phyloP scores from a whole-genome alignment of 2,888 invertebrate species.

The Hirtodrosophila duncani region DNA sequence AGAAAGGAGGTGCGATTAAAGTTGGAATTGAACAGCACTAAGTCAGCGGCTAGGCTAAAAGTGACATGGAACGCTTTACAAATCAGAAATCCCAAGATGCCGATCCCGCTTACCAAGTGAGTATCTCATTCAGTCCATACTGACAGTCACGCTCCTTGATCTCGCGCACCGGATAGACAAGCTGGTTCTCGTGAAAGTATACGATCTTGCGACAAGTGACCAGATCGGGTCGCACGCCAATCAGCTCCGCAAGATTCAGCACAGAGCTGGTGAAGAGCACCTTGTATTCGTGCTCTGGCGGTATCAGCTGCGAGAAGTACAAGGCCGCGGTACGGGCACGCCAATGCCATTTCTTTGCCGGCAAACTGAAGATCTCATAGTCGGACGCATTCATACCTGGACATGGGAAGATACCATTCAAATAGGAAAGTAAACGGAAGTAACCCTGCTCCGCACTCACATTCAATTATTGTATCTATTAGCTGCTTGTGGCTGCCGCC shows the following conservation, averaged over 20 bases:
- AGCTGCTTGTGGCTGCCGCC: slow-evolving; percentile 86
- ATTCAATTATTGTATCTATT: slow-evolving; percentile 80
- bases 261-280: slow-evolving; percentile 84
- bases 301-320: slow-evolving; percentile 82
- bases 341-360: slow-evolving; percentile 89
- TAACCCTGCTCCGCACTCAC: slow-evolving; percentile 63
- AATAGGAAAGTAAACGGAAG: background rate
- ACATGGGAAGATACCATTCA: background rate
- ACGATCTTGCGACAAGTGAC: slow-evolving; percentile 81
- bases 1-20: slow-evolving; percentile 85
- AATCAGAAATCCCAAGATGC: too few species aligned
- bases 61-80: background rate
- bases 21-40: slow-evolving; percentile 84
- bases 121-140: slow-evolving; percentile 86
- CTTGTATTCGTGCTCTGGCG: slow-evolving; percentile 79
- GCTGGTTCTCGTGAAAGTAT: slow-evolving; percentile 89
- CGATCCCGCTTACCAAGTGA: slow-evolving; percentile 81
- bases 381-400: slow-evolving; percentile 73
- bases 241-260: slow-evolving; percentile 84
- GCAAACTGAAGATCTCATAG: slow-evolving; percentile 80
- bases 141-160: slow-evolving; percentile 85
- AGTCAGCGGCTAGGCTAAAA: slow-evolving; percentile 83
- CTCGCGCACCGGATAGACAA: slow-evolving; percentile 84
- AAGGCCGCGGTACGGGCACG: slow-evolving; percentile 84
- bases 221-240: slow-evolving; percentile 84